Percentiles rank a stretch among this genome's conserved stretches.
phyloP scores from a whole-genome alignment of 2,888 invertebrate species.

The Nomada fucata region DNA sequence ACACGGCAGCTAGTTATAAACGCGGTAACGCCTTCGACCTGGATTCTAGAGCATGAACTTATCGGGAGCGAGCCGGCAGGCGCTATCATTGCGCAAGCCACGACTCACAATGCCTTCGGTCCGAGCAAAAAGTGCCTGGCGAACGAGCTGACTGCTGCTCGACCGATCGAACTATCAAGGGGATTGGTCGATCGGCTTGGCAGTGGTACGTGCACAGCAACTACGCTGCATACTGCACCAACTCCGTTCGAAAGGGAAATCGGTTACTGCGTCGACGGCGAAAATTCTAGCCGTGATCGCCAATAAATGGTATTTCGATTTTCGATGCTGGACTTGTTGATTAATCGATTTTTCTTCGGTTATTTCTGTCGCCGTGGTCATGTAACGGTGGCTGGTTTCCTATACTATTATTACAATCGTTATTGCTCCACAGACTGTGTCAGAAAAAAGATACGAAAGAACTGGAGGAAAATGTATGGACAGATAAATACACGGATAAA shows the following conservation, averaged over 20 bases:
- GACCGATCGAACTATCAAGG: slow-evolving; percentile 70
- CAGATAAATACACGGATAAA: neutral
- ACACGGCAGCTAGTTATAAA: slow-evolving; percentile 61
- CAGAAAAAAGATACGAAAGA: too few relatives aligned
- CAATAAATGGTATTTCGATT: neutral
- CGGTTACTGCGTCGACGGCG: slow-evolving; percentile 46
- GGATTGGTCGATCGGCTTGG: slow-evolving; percentile 63
- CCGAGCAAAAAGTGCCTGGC: slow-evolving; percentile 68
- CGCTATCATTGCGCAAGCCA: slow-evolving; percentile 79
- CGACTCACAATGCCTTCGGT: slow-evolving; percentile 76
- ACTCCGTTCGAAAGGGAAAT: slow-evolving; percentile 65
- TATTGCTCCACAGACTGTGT: too few relatives aligned
- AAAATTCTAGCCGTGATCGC: slow-evolving; percentile 38
- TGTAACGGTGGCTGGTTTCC: too few relatives aligned
- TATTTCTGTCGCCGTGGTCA: too few relatives aligned
- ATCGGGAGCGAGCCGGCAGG: slow-evolving; percentile 76
- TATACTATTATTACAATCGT: too few relatives aligned
- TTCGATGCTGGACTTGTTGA: neutral
- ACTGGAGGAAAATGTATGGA: neutral
- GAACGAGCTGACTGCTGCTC: slow-evolving; percentile 55
- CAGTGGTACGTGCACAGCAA: slow-evolving; percentile 46
- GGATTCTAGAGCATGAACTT: slow-evolving; percentile 82
- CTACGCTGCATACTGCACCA: slow-evolving; percentile 24
- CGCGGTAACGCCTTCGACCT: slow-evolving; percentile 79
- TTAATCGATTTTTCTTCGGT: too few relatives aligned